Evolutionary conservation across 2,113 vertebrate species (phyloP).

Genomic region (Notiomystis cincta): DNA sequence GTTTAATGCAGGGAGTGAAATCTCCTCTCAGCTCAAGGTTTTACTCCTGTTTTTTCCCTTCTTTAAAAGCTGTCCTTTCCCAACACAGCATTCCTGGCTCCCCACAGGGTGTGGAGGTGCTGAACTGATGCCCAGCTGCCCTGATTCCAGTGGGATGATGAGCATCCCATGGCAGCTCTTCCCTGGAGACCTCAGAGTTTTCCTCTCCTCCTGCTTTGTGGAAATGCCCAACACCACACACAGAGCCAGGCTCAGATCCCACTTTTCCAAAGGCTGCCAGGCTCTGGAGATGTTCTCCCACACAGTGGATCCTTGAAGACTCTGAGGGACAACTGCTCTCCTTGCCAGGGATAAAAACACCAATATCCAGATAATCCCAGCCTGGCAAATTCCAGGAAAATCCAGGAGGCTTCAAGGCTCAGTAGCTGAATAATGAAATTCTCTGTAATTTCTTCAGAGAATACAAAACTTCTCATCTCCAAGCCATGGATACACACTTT

Average conservation of each 20-base stretch:
- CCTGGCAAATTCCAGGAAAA: not conserved
- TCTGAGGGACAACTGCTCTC: not conserved
- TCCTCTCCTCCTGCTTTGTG: not conserved
- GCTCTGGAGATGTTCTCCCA: not conserved
- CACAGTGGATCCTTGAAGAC: not conserved
- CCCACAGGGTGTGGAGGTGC: not conserved
- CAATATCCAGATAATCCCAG: not conserved
- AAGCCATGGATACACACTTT: not conserved
- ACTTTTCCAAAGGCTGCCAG: not conserved
- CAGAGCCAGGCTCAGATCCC: not conserved
- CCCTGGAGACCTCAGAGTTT: not conserved
- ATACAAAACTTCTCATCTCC: not conserved
- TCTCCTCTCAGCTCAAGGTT: not conserved
- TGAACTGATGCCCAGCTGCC: not conserved
- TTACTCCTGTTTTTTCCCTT: not conserved
- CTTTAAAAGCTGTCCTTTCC: not conserved
- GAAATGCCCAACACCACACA: not conserved
- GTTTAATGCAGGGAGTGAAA: not conserved
- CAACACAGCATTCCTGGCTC: not conserved
- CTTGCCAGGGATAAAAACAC: not conserved
- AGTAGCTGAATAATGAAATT: not conserved
- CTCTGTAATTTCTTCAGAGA: accelerated
- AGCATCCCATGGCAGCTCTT: not conserved
- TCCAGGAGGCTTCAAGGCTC: not conserved
- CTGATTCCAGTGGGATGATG: not conserved